phyloP scores from a whole-genome alignment of 2,113 vertebrate species.

The Stomatorhinus ivindoensis region DNA sequence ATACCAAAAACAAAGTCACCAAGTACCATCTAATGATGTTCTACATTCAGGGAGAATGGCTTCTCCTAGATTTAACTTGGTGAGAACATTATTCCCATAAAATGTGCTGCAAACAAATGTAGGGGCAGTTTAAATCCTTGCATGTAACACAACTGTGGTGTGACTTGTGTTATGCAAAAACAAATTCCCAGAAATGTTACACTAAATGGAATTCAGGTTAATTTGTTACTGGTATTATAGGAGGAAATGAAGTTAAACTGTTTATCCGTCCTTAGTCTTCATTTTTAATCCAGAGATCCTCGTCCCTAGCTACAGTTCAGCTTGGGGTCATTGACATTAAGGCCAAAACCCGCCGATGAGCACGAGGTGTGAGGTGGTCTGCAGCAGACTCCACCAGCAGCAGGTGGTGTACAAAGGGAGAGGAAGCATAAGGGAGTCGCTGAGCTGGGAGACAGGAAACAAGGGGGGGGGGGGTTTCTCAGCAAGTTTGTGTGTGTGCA shows the following conservation, averaged over 20 bases:
- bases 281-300: background rate
- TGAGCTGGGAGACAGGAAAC: conserved; percentile 3
- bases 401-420: conserved; percentile 12
- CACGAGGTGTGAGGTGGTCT: background rate
- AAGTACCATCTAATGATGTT: background rate
- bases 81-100: background rate
- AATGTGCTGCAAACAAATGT: background rate
- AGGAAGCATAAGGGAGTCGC: background rate
- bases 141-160: background rate
- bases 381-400: background rate
- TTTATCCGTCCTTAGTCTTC: background rate
- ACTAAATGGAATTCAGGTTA: background rate
- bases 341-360: background rate
- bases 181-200: background rate
- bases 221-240: background rate
- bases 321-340: background rate
- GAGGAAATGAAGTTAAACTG: background rate
- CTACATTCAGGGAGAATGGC: background rate
- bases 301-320: background rate
- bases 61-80: no score
- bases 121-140: background rate
- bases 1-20: background rate
- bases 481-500: background rate
- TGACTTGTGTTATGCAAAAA: background rate
- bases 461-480: background rate